Percentiles rank a stretch among this genome's conserved stretches.
These are phyloP conservation scores for Ophion ellenae DNA, from an alignment of 2,888 invertebrate species.

Conservation along the genomic window DNA sequence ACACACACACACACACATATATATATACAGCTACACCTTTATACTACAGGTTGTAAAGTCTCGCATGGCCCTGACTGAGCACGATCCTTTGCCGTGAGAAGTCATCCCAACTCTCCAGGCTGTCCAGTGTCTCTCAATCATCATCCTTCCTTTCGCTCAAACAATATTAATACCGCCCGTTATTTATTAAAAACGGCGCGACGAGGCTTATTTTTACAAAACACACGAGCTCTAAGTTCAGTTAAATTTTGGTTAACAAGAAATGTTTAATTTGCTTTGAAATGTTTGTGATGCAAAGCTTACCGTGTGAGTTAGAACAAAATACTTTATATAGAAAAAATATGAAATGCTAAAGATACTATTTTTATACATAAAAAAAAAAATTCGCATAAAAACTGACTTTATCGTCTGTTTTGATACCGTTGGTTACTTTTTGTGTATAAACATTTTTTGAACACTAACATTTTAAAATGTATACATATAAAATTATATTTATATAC, in stretches of 20 bases:
- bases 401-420: neutral
- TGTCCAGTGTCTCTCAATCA: conserved; percentile 54
- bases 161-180: neutral
- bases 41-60: conserved; percentile 53
- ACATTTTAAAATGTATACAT: no score
- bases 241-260: neutral
- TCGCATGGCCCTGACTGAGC: conserved; percentile 46
- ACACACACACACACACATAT: no score
- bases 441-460: no score
- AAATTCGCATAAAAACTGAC: neutral
- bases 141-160: neutral
- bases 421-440: no score
- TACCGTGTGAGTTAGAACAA: neutral
- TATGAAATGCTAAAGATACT: neutral
- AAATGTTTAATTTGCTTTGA: neutral
- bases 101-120: conserved; percentile 45
- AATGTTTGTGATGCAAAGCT: neutral
- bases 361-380: neutral
- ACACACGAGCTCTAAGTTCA: neutral
- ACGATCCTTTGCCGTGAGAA: conserved; percentile 61
- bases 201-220: neutral
- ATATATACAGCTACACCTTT: neutral
- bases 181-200: neutral
- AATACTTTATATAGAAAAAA: neutral
- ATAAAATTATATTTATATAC: no score